Percentiles rank a stretch among this genome's conserved stretches.
These are phyloP conservation scores for Scaptomyza polygonia DNA, from an alignment of 2,888 invertebrate genomes.

Conservation along the genomic window DNA sequence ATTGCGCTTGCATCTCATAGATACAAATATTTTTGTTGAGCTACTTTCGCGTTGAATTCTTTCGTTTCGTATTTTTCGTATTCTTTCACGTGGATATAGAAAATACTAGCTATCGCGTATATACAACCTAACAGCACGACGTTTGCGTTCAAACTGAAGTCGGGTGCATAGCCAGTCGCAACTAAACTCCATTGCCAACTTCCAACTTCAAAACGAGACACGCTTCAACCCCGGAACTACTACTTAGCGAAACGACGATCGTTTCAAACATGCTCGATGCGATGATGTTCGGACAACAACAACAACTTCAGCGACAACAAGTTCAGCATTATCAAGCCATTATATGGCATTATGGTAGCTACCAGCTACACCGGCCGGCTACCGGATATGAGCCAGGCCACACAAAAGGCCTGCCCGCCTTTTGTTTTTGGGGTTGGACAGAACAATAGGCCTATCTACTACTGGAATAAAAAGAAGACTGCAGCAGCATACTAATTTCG, in stretches of 20 bases:
- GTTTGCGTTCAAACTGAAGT: slow-evolving; percentile 55
- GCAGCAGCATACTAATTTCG: slow-evolving; percentile 48
- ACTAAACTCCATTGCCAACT: slow-evolving; percentile 39
- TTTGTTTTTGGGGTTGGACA: slow-evolving; percentile 65
- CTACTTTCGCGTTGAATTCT: slow-evolving; percentile 13
- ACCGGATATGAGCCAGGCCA: slow-evolving; percentile 72
- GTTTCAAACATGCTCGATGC: slow-evolving; percentile 47
- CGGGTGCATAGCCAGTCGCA: slow-evolving; percentile 9
- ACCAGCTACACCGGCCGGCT: slow-evolving; percentile 60
- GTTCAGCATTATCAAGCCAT: slow-evolving; percentile 57
- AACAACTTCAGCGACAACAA: background rate
- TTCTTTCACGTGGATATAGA: slow-evolving; percentile 2
- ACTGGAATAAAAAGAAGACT: background rate
- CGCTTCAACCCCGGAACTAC: slow-evolving; percentile 34
- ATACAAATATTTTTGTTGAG: slow-evolving; percentile 19
- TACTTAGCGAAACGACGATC: slow-evolving; percentile 25
- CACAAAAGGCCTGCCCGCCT: slow-evolving; percentile 65
- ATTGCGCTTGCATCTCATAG: slow-evolving; percentile 46
- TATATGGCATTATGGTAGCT: slow-evolving; percentile 62
- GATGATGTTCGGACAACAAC: background rate
- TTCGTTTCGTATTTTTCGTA: slow-evolving; percentile 26
- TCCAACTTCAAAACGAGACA: slow-evolving; percentile 10
- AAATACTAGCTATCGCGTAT: slow-evolving; percentile 40
- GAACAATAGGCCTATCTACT: slow-evolving; percentile 58
- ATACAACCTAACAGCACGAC: slow-evolving; percentile 69